These are phyloP conservation scores for Hydriomena furcata DNA, from an alignment of 2,888 invertebrate genomes.

Conservation along the genomic window DNA sequence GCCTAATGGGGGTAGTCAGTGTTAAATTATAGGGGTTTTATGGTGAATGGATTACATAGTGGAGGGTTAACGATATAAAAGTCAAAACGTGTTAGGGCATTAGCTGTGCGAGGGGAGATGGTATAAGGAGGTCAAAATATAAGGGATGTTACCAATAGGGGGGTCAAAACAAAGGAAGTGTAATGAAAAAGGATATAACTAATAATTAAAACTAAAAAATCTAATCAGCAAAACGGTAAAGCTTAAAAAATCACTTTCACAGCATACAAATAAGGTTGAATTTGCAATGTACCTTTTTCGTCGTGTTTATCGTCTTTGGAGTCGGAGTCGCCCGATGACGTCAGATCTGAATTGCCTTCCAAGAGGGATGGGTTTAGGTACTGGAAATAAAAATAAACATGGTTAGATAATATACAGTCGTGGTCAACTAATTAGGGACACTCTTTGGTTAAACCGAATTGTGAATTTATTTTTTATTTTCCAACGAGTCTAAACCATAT, in stretches of 20 bases:
- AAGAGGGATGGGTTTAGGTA: constrained; percentile 58
- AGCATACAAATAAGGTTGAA: background rate
- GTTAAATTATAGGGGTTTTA: too few species aligned
- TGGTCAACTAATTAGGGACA: too few species aligned
- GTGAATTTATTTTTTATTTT: too few species aligned
- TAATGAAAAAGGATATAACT: too few species aligned
- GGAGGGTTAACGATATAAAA: too few species aligned
- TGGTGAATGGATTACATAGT: too few species aligned
- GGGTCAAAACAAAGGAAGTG: background rate
- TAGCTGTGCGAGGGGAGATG: too few species aligned
- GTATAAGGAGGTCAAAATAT: background rate
- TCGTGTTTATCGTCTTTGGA: constrained; percentile 61
- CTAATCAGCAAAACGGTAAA: background rate
- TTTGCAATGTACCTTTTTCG: constrained; percentile 60
- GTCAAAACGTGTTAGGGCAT: too few species aligned
- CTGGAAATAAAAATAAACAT: constrained; percentile 41
- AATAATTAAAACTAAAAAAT: background rate
- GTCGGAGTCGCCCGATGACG: constrained; percentile 63
- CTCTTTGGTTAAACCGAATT: too few species aligned
- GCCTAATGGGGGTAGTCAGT: too few species aligned
- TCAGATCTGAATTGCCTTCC: constrained; percentile 73
- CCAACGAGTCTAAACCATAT: too few species aligned
- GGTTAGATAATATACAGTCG: too few species aligned
- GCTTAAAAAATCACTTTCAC: background rate
- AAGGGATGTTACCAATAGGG: background rate